Base-by-base conservation (phyloP, 1,140 invertebrate genomes). In the Ylistrum balloti region DNA sequence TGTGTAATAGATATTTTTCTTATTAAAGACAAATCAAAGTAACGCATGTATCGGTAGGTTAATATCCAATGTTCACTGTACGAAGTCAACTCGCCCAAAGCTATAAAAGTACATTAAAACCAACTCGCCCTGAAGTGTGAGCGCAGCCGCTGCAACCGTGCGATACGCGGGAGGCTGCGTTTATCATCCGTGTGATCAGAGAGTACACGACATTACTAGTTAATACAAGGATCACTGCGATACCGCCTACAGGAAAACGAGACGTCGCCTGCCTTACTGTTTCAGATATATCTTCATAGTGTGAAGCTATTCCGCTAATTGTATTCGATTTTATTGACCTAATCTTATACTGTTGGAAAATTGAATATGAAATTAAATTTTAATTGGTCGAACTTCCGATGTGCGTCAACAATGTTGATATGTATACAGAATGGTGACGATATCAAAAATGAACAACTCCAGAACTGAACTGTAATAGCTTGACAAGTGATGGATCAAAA, bases 51-150 rank as follows among this genome's bases (percentile, higher is more conserved):
- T n/a, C n/a, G n/a, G n/a, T n/a, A n/a, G n/a, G n/a, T n/a, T n/a
- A n/a, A n/a, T n/a, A n/a, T n/a, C n/a, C n/a, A n/a, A n/a, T n/a
- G n/a, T n/a, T n/a, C n/a, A n/a, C n/a, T n/a, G n/a, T n/a, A n/a
- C n/a, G 35, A 45, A 45, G 56, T 28, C 56, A 28, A 28, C 22
- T 74, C 56, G 56, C 28, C 56, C 15, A 74, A 5, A 11, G 0
- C 22, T n/a, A 56, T 74, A 74, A 74, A 5, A 74, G 56, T 74
- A 28, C 22, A 74, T 17, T 5, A 17, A 28, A 1, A 28, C n/a
- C 56, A 74, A 74, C 56, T 74, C 56, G 56, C n/a, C 56, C 56
- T n/a, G n/a, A 28, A 17, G 56, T 74, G 56, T 28, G 56, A 74
- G 56, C n/a, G 56, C 56, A 28, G 56, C 56, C 56, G 9, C 56